A percentile compares a stretch with the other conserved stretches of the same genome.
These are phyloP conservation scores for Drepana falcataria DNA, from an alignment of 2,888 invertebrate genomes.

Conservation along the genomic window DNA sequence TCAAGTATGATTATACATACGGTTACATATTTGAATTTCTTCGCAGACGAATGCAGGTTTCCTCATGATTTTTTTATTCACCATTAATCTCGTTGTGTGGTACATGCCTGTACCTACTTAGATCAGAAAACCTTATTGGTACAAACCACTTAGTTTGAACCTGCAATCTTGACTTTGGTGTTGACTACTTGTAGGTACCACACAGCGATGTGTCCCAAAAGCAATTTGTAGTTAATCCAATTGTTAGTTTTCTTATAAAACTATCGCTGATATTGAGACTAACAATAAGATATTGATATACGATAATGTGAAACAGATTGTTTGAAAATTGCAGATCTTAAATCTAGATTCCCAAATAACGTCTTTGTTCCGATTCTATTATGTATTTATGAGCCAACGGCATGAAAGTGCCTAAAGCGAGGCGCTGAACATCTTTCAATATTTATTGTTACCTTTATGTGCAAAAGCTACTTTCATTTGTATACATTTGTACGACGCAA, in stretches of 20 bases:
- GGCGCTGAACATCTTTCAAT: conserved; percentile 9
- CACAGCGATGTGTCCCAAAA: too few relatives aligned
- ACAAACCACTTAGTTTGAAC: too few relatives aligned
- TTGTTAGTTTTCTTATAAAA: conserved; percentile 3
- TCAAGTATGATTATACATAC: too few relatives aligned
- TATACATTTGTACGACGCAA: conserved; percentile 3
- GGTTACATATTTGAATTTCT: too few relatives aligned
- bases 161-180: too few relatives aligned
- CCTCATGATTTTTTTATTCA: too few relatives aligned
- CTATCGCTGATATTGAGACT: conserved; percentile 4
- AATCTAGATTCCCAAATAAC: conserved; percentile 8
- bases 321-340: conserved; percentile 15
- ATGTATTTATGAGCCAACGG: conserved; percentile 12
- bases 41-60: too few relatives aligned
- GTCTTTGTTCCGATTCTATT: conserved; percentile 2
- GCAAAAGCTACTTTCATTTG: conserved; percentile 9
- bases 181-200: too few relatives aligned
- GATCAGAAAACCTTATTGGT: too few relatives aligned
- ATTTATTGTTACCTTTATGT: conserved; percentile 18
- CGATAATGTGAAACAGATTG: conserved; percentile 14
- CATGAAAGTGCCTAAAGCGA: conserved; percentile 6
- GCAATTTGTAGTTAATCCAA: not conserved
- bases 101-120: too few relatives aligned
- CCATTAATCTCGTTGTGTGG: too few relatives aligned
- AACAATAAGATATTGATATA: conserved; percentile 11